Evolutionary conservation across 2,797 vertebrate genomes (phyloP).

Genomic region (Macroramphosus scolopax): DNA sequence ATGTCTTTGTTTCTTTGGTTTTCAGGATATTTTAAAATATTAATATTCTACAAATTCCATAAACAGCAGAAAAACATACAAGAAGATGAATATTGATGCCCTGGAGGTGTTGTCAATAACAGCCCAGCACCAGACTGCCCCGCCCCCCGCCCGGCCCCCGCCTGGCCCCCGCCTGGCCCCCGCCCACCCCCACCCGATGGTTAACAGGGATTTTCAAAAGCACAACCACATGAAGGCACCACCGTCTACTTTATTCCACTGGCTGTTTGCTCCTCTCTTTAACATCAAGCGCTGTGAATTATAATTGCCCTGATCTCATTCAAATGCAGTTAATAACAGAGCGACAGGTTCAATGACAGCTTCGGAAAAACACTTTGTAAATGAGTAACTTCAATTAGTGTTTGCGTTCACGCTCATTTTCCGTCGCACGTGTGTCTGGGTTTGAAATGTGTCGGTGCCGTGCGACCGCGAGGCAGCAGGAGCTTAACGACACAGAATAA

Average conservation of each 20-base stretch:
- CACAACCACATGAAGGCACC: constrained; percentile 63
- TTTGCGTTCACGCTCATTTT: constrained; percentile 14
- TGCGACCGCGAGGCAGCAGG: constrained; percentile 36
- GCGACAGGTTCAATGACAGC: constrained; percentile 42
- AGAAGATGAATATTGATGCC: constrained; percentile 36
- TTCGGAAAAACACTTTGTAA: constrained; percentile 58
- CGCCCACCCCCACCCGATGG: too few relatives aligned
- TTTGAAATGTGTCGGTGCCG: constrained; percentile 36
- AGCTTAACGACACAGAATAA: constrained; percentile 22
- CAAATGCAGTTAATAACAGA: constrained; percentile 65
- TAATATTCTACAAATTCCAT: constrained; percentile 27
- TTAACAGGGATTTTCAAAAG: constrained; percentile 48
- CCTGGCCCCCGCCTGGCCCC: too few relatives aligned
- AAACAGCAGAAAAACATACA: constrained; percentile 22
- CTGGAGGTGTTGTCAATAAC: constrained; percentile 29
- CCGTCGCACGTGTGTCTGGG: too few relatives aligned
- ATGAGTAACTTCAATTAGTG: constrained; percentile 46
- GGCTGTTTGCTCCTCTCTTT: constrained; percentile 30
- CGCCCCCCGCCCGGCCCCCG: too few relatives aligned
- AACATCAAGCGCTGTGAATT: constrained; percentile 50
- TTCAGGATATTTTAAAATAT: constrained; percentile 19
- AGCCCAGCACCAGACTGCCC: too few relatives aligned
- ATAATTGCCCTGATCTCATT: constrained; percentile 59
- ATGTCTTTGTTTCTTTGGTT: too few relatives aligned
- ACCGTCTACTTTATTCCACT: constrained; percentile 37